phyloP scores from a whole-genome alignment of 2,888 invertebrate species.

The Drosophila fungiperda region DNA sequence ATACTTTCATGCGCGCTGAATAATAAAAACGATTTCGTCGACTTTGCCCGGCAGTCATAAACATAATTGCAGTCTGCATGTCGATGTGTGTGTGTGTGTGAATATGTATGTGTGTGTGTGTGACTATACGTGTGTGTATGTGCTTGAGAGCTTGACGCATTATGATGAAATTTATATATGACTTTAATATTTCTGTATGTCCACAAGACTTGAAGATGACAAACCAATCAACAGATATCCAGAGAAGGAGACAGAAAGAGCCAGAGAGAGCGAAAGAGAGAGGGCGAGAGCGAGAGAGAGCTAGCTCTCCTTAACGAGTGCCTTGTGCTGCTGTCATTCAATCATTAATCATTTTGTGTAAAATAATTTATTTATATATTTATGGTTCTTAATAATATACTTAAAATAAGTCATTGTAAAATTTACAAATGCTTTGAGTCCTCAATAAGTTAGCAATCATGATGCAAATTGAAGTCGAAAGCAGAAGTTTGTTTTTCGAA shows the following conservation, averaged over 20 bases:
- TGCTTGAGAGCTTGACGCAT: slow-evolving; percentile 29
- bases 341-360: background rate
- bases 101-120: background rate
- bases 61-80: slow-evolving; percentile 54
- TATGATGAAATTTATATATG: slow-evolving; percentile 37
- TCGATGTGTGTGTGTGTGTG: background rate
- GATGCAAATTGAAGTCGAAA: slow-evolving; percentile 21
- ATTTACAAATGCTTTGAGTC: background rate
- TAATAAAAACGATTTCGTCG: slow-evolving; percentile 49
- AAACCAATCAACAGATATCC: slow-evolving; percentile 44
- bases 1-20: slow-evolving; percentile 54
- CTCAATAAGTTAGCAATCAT: slow-evolving; percentile 20
- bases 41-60: slow-evolving; percentile 41
- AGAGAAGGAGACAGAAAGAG: background rate
- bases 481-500: slow-evolving; percentile 6
- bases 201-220: slow-evolving; percentile 25
- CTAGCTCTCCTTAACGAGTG: slow-evolving; percentile 1
- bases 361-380: background rate
- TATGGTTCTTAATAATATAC: background rate
- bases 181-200: slow-evolving; percentile 48
- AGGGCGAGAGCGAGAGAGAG: background rate
- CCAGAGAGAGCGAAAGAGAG: background rate
- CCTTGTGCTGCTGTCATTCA: slow-evolving; percentile 1
- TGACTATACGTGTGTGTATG: background rate
- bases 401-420: background rate